Evolutionary conservation across 37 sponge, comb jelly and placozoan species (phyloP), one percentile per base, ranked within the genome.

Genomic region (Agelas oroides): DNA sequence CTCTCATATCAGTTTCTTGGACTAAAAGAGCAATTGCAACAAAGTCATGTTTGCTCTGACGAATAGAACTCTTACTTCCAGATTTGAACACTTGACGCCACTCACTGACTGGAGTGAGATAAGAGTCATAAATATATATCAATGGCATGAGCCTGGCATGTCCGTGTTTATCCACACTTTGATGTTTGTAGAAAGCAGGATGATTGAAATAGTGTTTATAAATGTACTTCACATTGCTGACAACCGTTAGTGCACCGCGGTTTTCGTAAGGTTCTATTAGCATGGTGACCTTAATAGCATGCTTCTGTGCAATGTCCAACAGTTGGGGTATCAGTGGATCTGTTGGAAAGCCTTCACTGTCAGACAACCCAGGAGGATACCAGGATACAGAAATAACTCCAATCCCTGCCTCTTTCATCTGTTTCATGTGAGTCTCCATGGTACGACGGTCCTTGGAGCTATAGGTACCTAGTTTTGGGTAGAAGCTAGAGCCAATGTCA

Each of bases 401-500:
- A 52, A 91, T 73, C 23, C 87, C 83, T 35, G 94, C 95, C 35
- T 53, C 6, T 18, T 78, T 33, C 31, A 96, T 58, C 35, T 91
- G 85, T 14, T 76, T 38, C 97, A 96, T 96, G 80, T 96, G 97
- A 19, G 36, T 32, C n/a, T 78, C 54, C 15, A 96, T 81, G 13
- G 87, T 72, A 12, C 21, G 19, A 20, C 66, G 83, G 61, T 90
- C 82, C 0, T 30, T 35, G 1, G 97, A 96, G 92, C 97, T 96
- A 67, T 96, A 96, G 66, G 76, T 65, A 20, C 94, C 97, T 8
- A 96, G 81, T 21, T 84, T 31, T 6, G 97, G 97, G 70, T 96
- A 96, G 70, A 96, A 96, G 46, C 76, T 87, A 23, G 97, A 83
- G 30, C 94, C 97, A 59, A 96, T 88, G 71, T 96, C 94, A 54